Evolutionary conservation across 1,140 invertebrate species (phyloP).

Genomic region (Cyphomyrmex costatus): DNA sequence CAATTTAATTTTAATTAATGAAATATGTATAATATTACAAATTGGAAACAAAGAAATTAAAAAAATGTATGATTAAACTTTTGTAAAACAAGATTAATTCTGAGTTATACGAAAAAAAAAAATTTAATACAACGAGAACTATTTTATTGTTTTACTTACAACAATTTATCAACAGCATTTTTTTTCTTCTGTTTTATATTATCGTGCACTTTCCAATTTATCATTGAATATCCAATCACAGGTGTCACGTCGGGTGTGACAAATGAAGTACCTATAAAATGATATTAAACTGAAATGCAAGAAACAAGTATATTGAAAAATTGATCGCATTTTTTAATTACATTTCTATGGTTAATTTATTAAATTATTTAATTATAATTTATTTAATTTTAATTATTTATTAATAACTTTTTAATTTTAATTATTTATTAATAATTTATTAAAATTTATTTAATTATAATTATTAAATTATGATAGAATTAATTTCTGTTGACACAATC

Average conservation of each 20-base stretch:
- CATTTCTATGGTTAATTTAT: background rate
- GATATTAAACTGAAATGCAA: background rate
- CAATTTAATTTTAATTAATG: background rate
- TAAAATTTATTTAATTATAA: too few species aligned
- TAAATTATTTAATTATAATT: too few species aligned
- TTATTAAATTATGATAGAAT: too few species aligned
- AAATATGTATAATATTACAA: constrained; percentile 12
- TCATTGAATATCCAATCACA: constrained; percentile 80
- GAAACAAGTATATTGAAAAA: background rate
- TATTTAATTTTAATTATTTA: too few species aligned
- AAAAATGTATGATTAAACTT: background rate
- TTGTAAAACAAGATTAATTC: background rate
- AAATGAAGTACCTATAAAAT: constrained; percentile 79
- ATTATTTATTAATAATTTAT: too few species aligned
- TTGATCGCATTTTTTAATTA: background rate
- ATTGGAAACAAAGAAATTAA: background rate
- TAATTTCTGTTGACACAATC: too few species aligned
- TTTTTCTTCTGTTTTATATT: constrained; percentile 83
- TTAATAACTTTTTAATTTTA: too few species aligned
- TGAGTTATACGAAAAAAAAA: background rate
- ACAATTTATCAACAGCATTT: constrained; percentile 80
- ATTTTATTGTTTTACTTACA: constrained; percentile 77
- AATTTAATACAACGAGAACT: background rate
- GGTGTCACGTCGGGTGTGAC: constrained; percentile 67
- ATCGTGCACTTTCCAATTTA: constrained; percentile 80